phyloP scores from a whole-genome alignment of 2,888 invertebrate species.

The Cataglyphis cursor region DNA sequence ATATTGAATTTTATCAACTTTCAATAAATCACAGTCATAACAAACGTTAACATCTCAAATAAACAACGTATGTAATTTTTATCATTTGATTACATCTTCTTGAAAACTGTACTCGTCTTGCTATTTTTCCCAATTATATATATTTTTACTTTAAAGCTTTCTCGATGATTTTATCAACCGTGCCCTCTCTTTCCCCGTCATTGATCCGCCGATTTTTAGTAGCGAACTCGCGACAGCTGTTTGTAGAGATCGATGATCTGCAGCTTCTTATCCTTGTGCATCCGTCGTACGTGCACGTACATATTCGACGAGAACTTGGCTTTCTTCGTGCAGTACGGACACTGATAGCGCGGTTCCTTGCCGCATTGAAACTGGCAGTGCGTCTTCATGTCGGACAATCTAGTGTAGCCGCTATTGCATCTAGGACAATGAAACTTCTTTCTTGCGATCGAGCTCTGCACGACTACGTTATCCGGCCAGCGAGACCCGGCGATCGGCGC shows the following conservation, averaged over 20 bases:
- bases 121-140: background rate
- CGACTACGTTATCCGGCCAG: constrained; percentile 74
- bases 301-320: constrained; percentile 84
- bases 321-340: constrained; percentile 84
- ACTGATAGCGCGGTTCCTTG: constrained; percentile 85
- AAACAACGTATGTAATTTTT: background rate
- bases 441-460: constrained; percentile 39
- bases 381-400: constrained; percentile 81
- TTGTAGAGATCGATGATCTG: constrained; percentile 81
- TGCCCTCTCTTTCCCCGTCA: background rate
- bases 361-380: constrained; percentile 86
- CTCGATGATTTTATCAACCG: background rate
- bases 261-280: constrained; percentile 80
- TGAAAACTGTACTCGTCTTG: background rate
- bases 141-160: background rate
- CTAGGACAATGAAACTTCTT: constrained; percentile 77
- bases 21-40: background rate
- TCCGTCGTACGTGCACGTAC: constrained; percentile 81
- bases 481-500: constrained; percentile 57
- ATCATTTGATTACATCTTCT: constrained; percentile 6
- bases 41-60: background rate
- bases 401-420: constrained; percentile 76
- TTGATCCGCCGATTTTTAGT: constrained; percentile 29
- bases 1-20: background rate
- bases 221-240: constrained; percentile 67